Evolutionary conservation across 2,113 vertebrate genomes (phyloP).

Genomic region (Bungarus multicinctus): DNA sequence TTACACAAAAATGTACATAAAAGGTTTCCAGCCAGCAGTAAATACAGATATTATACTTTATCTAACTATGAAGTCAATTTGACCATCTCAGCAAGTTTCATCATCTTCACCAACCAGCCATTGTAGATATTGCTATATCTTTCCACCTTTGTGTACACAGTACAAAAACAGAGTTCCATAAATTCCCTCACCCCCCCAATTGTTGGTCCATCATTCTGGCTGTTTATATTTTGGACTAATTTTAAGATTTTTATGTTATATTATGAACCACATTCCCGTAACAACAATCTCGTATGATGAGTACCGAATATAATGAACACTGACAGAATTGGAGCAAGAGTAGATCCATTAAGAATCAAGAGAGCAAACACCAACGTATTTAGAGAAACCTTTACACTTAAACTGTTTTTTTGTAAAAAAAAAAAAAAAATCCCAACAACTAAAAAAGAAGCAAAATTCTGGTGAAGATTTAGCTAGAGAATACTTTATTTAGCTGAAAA

Average conservation of each 20-base stretch:
- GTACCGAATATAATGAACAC: background rate
- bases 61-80: background rate
- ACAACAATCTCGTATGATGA: background rate
- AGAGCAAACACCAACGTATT: background rate
- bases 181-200: background rate
- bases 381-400: background rate
- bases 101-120: background rate
- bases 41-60: background rate
- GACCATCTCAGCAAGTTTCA: background rate
- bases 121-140: background rate
- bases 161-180: background rate
- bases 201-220: background rate
- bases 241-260: background rate
- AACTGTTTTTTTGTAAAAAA: background rate
- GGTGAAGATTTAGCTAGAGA: background rate
- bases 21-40: background rate
- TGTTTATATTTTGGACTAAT: background rate
- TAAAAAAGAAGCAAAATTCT: background rate
- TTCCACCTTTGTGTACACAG: background rate
- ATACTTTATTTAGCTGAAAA: background rate
- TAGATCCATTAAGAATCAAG: background rate
- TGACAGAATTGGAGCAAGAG: background rate
- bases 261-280: fast-evolving
- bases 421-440: background rate
- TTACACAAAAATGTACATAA: background rate